Base-by-base conservation (phyloP, 2,888 invertebrate genomes). In the Girardia tigrina region DNA sequence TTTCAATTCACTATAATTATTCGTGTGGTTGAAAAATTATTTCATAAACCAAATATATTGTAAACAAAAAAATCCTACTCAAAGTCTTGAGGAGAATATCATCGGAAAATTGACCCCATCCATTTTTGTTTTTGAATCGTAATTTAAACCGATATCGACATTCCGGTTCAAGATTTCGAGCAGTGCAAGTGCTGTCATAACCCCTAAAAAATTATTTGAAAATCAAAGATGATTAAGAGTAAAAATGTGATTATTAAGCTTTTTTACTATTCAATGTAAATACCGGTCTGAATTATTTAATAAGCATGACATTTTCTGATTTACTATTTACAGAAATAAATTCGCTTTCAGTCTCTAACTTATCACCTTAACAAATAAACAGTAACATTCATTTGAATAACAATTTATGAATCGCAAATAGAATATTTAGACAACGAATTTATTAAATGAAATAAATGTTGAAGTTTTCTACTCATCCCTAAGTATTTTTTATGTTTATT, bases 61-160 rank as follows among this genome's bases (percentile, higher is more conserved):
- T 42, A 42, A n/a, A 14, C n/a, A 42, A 12, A 26, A 71, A 71
- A 14, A 28, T 42, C 75, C 14, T 75, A 75, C 75, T 75, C 14
- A 75, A 16, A 14, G 75, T 74, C n/a, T 16, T 29, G 14, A 29
- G 28, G 4, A 71, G 70, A 71, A 75, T 23, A 6, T 71, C 70
- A 72, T 28, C 29, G 1, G 75, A 75, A 26, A 75, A 71, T 14
- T 26, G 69, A 16, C 75, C 75, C 70, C 70, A 71, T 2, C 75
- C 75, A 29, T 75, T 69, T 29, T 75, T 75, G 29, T 75, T 75
- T 29, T 71, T 70, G 71, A 75, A 75, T 4, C 75, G 75, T 71
- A 75, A 70, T 70, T 70, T 26, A 29, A 26, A 75, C n/a, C 20
- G n/a, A 23, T 75, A 75, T n/a, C 29, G n/a, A 12, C 70, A 28